Evolutionary conservation across 2,888 invertebrate species (phyloP), one percentile per base, ranked within the genome.

Genomic region (Ctena decussata): DNA sequence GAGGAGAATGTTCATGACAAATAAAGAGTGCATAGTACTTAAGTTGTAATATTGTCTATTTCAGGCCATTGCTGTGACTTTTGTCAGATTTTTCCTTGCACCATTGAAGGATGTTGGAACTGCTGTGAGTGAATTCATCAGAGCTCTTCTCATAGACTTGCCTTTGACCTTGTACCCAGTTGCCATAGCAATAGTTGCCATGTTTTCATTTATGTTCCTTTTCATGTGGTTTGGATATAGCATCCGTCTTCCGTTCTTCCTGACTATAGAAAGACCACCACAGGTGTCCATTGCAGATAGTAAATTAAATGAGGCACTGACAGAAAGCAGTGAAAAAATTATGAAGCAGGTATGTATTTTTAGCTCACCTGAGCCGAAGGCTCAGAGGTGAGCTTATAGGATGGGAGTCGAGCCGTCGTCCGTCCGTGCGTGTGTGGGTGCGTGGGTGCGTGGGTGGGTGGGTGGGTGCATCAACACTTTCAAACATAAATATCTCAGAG

Each of bases 51-150:
- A 11, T 41, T 41, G 41, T 76, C 15, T 74, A 32, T 89, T 89
- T 71, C 82, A 92, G 93, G 93, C 93, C 27, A 82, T 93, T 49
- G 92, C 91, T 49, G 91, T 93, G 24, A 93, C 93, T 6, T 82
- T 93, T 84, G 91, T 93, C 12, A 82, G 92, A 46, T 93, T 93
- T 74, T 90, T 91, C 70, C 70, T 93, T 44, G 90, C 93, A 12
- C 93, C 93, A n/a, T 60, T 93, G 74, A 91, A 92, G 70, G 92
- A 93, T 80, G 81, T 93, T 18, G 93, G 93, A 11, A 70, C 80
- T 44, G 89, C 91, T 5, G 70, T 93, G 18, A 91, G 91, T 77
- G 86, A 89, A 69, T 91, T 93, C 44, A 75, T 93, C 39, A 79
- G 80, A 24, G 91, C 90, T 1, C 77, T 91, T 0, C 86, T 93